Conservation (phyloP, 2,888 invertebrate genomes). For the Rhabditoides inermis region DNA sequence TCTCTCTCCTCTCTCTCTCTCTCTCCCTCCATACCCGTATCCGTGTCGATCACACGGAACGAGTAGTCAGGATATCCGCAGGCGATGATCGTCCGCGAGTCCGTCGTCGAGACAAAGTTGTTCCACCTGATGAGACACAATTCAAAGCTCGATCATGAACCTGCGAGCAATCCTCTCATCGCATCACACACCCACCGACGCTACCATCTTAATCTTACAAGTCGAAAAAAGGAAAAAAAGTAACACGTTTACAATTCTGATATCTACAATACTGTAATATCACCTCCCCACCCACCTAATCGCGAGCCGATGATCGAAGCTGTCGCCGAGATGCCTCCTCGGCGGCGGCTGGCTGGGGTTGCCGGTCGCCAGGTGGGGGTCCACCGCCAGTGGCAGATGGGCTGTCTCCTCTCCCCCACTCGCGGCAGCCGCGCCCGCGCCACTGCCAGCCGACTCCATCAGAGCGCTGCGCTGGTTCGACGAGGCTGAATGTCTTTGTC, state of each 20-base stretch:
- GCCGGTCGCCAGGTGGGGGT: constrained; percentile 74
- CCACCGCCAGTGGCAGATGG: constrained; percentile 87
- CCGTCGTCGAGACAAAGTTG: constrained; percentile 95
- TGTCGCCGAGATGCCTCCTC: constrained; percentile 85
- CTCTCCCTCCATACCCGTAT: constrained; percentile 81
- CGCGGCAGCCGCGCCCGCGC: constrained; percentile 70
- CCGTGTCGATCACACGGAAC: constrained; percentile 91
- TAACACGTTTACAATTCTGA: background rate
- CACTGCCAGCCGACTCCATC: constrained; percentile 63
- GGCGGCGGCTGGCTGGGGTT: constrained; percentile 57
- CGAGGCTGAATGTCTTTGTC: background rate
- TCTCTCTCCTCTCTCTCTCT: no score
- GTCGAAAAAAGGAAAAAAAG: background rate
- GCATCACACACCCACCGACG: no score
- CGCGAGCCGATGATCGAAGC: constrained; percentile 90
- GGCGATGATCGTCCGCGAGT: constrained; percentile 87
- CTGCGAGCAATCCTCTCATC: no score
- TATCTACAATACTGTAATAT: background rate
- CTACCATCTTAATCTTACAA: no score
- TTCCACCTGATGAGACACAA: no score
- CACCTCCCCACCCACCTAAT: constrained; percentile 60
- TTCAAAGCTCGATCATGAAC: no score
- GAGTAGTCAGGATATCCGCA: constrained; percentile 99
- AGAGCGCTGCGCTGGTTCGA: no score
- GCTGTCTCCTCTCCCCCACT: no score